phyloP scores from a whole-genome alignment of 2,888 invertebrate genomes.

The Thereva unica region DNA sequence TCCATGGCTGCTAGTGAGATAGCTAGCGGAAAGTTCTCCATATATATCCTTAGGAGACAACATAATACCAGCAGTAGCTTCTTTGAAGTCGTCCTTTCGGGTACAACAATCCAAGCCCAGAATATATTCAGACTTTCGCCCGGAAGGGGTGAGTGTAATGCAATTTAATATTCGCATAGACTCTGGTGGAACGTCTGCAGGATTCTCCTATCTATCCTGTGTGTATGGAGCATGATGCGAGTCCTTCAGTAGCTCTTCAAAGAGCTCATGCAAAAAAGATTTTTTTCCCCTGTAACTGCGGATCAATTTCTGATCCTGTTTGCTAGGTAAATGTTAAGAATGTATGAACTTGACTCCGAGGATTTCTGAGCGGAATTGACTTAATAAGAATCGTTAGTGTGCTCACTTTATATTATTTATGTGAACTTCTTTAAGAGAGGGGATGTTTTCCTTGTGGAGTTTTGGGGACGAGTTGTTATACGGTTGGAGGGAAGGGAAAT shows the following conservation, averaged over 20 bases:
- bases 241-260: conserved; percentile 12
- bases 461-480: no score
- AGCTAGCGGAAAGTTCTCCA: no score
- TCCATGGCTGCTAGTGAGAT: background rate
- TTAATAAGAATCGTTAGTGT: background rate
- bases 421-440: no score
- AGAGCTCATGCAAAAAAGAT: conserved; percentile 8
- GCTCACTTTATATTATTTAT: background rate
- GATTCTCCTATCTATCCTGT: no score
- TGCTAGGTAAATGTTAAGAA: conserved; percentile 24
- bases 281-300: background rate
- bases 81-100: background rate
- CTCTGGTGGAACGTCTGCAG: conserved; percentile 1
- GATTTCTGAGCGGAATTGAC: conserved; percentile 18
- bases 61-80: background rate
- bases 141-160: conserved; percentile 11
- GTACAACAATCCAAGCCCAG: background rate
- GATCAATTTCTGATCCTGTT: conserved; percentile 34
- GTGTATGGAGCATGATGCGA: background rate
- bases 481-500: no score
- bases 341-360: conserved; percentile 16
- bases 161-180: conserved; percentile 11
- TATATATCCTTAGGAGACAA: no score
- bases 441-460: no score
- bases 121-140: conserved; percentile 16